Evolutionary conservation across 2,888 invertebrate species (phyloP), one percentile per base, ranked within the genome.

Genomic region (Tachina grossa): DNA sequence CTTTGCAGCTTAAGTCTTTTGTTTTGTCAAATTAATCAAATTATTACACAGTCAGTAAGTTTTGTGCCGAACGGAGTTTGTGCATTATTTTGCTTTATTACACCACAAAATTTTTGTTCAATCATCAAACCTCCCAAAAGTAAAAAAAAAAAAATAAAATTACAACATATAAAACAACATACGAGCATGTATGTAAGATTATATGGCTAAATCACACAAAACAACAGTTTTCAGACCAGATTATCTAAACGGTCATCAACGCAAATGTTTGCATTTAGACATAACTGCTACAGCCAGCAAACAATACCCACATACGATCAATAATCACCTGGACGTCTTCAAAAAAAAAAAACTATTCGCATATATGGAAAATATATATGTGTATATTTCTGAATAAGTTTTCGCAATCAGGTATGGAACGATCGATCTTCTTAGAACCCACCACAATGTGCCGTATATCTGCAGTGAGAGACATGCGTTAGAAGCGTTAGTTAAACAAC

Each of bases 351-450:
- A 65, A 22, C 49, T 39, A 31, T 39, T 31, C 49, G 49, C 49
- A 66, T 49, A 57, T 5, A 39, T 31, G 14, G 13, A 66, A 71
- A 39, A 39, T 43, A 53, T 45, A 45, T n/a, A 13, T 61, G 31
- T 14, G 43, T 66, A 63, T 83, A 83, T 66, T 85, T 85, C 72
- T 85, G 61, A 83, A 83, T 83, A 85, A 83, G 72, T 85, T 83
- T 85, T 79, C 83, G 77, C 83, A 85, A 85, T 80, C 83, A 72
- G 76, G 53, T 49, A 72, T 39, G 47, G 83, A 85, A 76, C 85
- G 85, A 85, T 85, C 85, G 83, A 85, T 85, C 85, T 85, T 85
- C 85, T 76, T 65, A 65, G 85, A 83, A 85, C 66, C 83, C 79
- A 85, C 69, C 76, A 76, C 57, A 61, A 66, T 59, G 68, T 55